Evolutionary conservation across 2,888 invertebrate species (phyloP), one percentile per base, ranked within the genome.

Genomic region (Ectobius pallidus): DNA sequence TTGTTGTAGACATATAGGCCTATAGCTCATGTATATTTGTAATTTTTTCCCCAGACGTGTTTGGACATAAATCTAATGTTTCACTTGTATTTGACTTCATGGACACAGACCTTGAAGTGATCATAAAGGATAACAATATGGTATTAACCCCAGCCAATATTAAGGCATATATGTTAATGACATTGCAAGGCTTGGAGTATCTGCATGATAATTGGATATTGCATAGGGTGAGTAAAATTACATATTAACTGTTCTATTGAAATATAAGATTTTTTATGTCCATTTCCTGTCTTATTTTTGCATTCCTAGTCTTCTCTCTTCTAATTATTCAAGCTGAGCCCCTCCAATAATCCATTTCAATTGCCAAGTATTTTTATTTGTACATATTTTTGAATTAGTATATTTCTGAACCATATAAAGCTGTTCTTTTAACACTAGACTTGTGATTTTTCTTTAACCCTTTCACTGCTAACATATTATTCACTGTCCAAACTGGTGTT

Each of bases 11-110:
- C n/a, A n/a, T n/a, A n/a, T n/a, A n/a, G n/a, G n/a, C n/a, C n/a
- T n/a, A n/a, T n/a, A n/a, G n/a, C n/a, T n/a, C n/a, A n/a, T n/a
- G n/a, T n/a, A n/a, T n/a, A n/a, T n/a, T n/a, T n/a, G n/a, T n/a
- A n/a, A n/a, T n/a, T 34, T 55, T 74, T 62, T 74, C 85, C 85
- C 71, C 84, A 87, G 99, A 99, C 89, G 98, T 99, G 3, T 98
- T 99, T 86, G 99, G 99, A n/a, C 94, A 97, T 80, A 93, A 95
- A 84, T 98, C 98, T 18, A 99, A 98, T 87, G 95, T 99, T 22
- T 99, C 98, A 22, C 85, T 99, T 72, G 99, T 99, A 0, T 98
- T 99, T 86, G 99, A 99, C 84, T 99, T 97, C 80, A 99, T 99
- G 99, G 97, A 99, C 81, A 99, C 99, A 42, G 99, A 99, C 84